Base-by-base conservation (phyloP, 92 coral and sea anemone species). In the Pocillopora meandrina region DNA sequence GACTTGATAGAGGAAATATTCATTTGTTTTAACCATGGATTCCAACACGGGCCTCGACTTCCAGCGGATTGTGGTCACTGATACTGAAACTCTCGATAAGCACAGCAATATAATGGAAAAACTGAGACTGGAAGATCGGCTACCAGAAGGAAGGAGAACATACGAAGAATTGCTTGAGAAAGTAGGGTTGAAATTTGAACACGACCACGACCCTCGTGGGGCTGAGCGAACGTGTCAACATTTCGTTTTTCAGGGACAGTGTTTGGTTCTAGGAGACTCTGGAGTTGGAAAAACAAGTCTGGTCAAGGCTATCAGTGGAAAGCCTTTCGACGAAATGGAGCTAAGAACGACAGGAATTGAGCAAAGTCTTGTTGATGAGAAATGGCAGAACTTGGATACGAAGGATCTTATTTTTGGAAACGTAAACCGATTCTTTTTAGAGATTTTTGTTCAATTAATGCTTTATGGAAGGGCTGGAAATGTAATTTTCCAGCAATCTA, bases 211-310 rank as follows among this genome's bases (percentile, higher is more conserved):
- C 31, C 61, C 15, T 60, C 69, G 15, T 49, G 2, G 8, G 1
- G 56, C 56, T 2, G 64, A 71, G 33, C 69, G 19, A 67, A 18
- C 49, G 20, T 55, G 17, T 71, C 72, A 64, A 3, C 92, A 89
- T 55, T 61, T 65, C 49, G 92, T 89, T 10, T 64, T 63, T 35
- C 89, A 89, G 71, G 92, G 92, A 36, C 92, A 84, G 75, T 70
- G 81, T 65, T 63, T 89, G n/a, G 82, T 89, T 10, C 86, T 89
- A 35, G 92, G 91, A 77, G 91, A 88, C 62, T 70, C 91, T 8
- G 76, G 91, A 61, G 79, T 42, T 47, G 91, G 91, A 4, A 88
- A 88, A 61, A 88, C 91, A 33, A 88, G 91, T 72, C 80, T 88
- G 19, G 88, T 88, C 0, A 88, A 72, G 34, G 66, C 91, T 2